Evolutionary conservation across 1,140 invertebrate genomes (phyloP), one percentile per base, ranked within the genome.

Genomic region (Drosophila baimaii): DNA sequence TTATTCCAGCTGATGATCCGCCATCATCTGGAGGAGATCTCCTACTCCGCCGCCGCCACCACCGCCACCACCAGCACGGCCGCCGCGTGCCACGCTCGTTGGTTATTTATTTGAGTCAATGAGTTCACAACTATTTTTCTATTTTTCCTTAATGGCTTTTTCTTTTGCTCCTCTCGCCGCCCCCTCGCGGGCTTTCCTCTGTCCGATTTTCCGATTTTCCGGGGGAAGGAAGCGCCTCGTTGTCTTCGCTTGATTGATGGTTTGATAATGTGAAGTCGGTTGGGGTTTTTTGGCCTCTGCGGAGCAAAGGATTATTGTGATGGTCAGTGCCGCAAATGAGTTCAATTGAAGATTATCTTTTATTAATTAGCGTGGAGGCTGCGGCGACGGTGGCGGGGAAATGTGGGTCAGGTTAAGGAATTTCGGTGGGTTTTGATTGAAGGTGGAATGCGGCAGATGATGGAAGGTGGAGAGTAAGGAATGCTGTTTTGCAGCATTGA

Each of bases 51-150:
- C 56, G n/a, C 19, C 49, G n/a, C 29, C 21, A 12, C 10, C 15
- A 9, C 17, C 0, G 19, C 23, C 19, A 12, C 43, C 3, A 25
- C 13, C 35, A 15, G 35, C 61, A 62, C 15, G 13, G 4, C 35
- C 3, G 73, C 73, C 73, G 73, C 73, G 73, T 77, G 73, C 73
- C 73, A 58, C 25, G 73, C 39, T 69, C 65, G 62, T 77, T 58
- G 69, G 73, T 83, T 88, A 88, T 88, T 88, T 88, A 88, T 89
- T 88, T 88, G 84, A 88, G 84, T 88, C 83, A 88, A 88, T 88
- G 83, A 89, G 83, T 88, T 88, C 83, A 88, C 84, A 88, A 88
- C 83, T 89, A 89, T 88, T 88, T 88, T 84, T 79, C 80, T 68
- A 73, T 85, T 88, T 77, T 71, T 65, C 77, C 61, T 79, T 84